Evolutionary conservation across 2,797 vertebrate species (phyloP).

Genomic region (Malacoctenus gilli): DNA sequence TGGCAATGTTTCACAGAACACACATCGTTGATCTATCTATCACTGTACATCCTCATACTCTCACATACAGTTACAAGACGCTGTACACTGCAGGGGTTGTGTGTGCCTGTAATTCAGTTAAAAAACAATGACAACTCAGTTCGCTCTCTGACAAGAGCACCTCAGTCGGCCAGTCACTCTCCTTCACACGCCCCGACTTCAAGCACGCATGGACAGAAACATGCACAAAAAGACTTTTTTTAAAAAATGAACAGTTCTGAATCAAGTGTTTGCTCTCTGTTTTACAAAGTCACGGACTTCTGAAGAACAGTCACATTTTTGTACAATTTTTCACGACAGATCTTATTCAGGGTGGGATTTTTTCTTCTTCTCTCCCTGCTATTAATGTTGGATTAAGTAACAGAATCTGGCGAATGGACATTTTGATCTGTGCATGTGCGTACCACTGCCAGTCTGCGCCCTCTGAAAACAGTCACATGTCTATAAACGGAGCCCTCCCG

Average conservation of each 20-base stretch:
- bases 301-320: constrained; percentile 2
- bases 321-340: constrained; percentile 10
- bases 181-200: constrained; percentile 13
- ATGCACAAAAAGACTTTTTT: too few relatives aligned
- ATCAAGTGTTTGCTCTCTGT: constrained; percentile 25
- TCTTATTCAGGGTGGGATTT: not conserved
- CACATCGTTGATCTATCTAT: constrained; percentile 31
- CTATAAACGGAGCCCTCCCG: constrained; percentile 49
- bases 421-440: constrained; percentile 19
- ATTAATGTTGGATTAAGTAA: constrained; percentile 15
- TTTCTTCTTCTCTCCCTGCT: not conserved
- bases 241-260: constrained; percentile 19
- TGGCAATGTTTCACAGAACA: constrained; percentile 47
- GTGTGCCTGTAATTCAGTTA: constrained; percentile 53
- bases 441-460: constrained; percentile 19
- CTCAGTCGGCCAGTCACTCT: constrained; percentile 52
- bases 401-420: not conserved
- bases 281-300: too few relatives aligned
- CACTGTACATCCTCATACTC: constrained; percentile 33
- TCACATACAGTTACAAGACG: constrained; percentile 38
- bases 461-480: constrained; percentile 51
- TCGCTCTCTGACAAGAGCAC: constrained; percentile 43
- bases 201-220: constrained; percentile 18
- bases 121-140: constrained; percentile 46
- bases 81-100: constrained; percentile 22